Evolutionary conservation across 2,113 vertebrate species (phyloP).

Genomic region (Phalacrocorax pelagicus): DNA sequence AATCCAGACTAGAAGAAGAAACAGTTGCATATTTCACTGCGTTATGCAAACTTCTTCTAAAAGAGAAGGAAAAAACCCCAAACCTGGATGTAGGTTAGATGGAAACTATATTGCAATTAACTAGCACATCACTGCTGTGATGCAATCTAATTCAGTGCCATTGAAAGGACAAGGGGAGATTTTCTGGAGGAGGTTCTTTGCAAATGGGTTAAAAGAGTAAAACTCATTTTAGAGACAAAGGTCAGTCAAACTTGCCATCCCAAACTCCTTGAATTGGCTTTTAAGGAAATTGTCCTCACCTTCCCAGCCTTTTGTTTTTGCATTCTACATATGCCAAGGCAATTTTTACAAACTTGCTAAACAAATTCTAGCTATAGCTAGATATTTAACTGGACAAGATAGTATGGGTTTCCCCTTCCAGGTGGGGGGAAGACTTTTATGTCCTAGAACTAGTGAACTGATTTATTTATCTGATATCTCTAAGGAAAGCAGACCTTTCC

Average conservation of each 20-base stretch:
- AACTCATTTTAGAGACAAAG: not conserved
- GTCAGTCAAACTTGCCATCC: not conserved
- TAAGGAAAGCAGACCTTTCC: not conserved
- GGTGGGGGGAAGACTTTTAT: not conserved
- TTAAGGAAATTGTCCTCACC: not conserved
- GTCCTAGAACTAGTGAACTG: not conserved
- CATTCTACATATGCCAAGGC: not conserved
- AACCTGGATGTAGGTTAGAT: not conserved
- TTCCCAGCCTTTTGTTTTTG: not conserved
- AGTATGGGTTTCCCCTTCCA: not conserved
- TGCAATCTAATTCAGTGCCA: not conserved
- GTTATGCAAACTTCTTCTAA: not conserved
- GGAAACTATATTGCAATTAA: not conserved
- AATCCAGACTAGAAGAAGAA: not conserved
- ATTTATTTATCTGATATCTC: not conserved
- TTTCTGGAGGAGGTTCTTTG: not conserved
- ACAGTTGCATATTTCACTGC: not conserved
- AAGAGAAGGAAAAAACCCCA: not conserved
- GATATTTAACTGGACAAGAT: not conserved
- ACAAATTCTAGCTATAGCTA: no score
- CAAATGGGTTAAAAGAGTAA: not conserved
- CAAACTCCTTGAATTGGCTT: not conserved
- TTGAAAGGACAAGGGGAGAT: not conserved
- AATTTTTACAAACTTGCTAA: not conserved
- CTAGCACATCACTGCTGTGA: not conserved